A percentile compares a stretch with the other conserved stretches of the same genome.
Conservation (phyloP, 2,888 invertebrate species). For the Drosophila villosipedis region DNA sequence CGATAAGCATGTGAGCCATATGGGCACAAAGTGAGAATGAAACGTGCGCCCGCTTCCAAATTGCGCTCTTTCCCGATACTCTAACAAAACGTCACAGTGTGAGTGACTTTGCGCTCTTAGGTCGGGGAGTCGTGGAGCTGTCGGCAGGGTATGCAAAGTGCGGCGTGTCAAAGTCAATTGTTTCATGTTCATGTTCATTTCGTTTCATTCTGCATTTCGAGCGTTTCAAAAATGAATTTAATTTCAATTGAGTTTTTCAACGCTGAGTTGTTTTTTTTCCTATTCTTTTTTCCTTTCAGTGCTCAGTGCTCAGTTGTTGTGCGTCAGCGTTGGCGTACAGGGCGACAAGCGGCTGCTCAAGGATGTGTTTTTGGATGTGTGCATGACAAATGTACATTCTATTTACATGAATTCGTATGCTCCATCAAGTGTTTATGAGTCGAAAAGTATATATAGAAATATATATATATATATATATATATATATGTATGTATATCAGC, state of each 20-base stretch:
- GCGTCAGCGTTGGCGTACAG: conserved; percentile 69
- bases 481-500: conserved; percentile 16
- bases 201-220: conserved; percentile 54
- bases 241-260: conserved; percentile 54
- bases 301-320: conserved; percentile 56
- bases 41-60: conserved; percentile 33
- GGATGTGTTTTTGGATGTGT: conserved; percentile 37
- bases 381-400: conserved; percentile 33
- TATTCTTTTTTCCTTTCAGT: conserved; percentile 33
- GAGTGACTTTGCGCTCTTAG: neutral
- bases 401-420: conserved; percentile 27
- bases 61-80: conserved; percentile 22
- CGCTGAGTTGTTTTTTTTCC: conserved; percentile 34
- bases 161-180: conserved; percentile 33
- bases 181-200: conserved; percentile 32
- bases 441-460: neutral
- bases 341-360: conserved; percentile 24
- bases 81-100: conserved; percentile 8
- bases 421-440: conserved; percentile 49
- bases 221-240: conserved; percentile 58
- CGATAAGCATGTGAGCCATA: conserved; percentile 60
- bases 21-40: conserved; percentile 41
- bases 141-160: conserved; percentile 35
- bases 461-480: too few species aligned
- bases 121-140: neutral